Percentiles rank a stretch among this genome's conserved stretches.
These are phyloP conservation scores for Silurus asotus DNA, from an alignment of 2,113 vertebrate species.

Conservation along the genomic window DNA sequence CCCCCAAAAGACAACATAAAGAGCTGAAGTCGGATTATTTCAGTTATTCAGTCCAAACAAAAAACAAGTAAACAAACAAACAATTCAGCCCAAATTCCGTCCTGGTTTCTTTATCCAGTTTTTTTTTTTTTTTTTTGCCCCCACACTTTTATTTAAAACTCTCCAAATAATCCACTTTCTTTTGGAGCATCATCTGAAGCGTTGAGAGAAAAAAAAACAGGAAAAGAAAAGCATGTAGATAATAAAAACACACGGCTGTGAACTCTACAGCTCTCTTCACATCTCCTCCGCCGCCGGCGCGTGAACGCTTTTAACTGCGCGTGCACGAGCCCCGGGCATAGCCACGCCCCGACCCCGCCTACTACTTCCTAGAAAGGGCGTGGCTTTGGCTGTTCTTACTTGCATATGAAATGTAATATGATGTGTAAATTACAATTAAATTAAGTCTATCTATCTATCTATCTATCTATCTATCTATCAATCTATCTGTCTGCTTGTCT, in stretches of 20 bases:
- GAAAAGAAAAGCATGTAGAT: too few relatives aligned
- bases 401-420: neutral
- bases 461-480: neutral
- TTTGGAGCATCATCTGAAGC: slow-evolving; percentile 1
- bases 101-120: neutral
- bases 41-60: neutral
- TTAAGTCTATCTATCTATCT: neutral
- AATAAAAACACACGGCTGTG: neutral
- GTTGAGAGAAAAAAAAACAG: neutral
- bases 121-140: neutral
- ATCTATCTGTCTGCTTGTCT: slow-evolving; percentile 2
- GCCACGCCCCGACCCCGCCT: neutral
- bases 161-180: slow-evolving; percentile 2
- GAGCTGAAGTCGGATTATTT: slow-evolving; percentile 21
- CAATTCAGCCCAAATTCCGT: neutral
- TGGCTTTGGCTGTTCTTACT: neutral
- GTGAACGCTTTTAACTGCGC: neutral
- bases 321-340: neutral
- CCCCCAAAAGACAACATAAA: slow-evolving; percentile 14
- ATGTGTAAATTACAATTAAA: neutral
- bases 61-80: neutral
- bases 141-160: neutral
- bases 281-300: neutral
- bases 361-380: neutral
- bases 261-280: neutral